Conservation (phyloP, 2,888 invertebrate species). For the Ormyrus labotus region DNA sequence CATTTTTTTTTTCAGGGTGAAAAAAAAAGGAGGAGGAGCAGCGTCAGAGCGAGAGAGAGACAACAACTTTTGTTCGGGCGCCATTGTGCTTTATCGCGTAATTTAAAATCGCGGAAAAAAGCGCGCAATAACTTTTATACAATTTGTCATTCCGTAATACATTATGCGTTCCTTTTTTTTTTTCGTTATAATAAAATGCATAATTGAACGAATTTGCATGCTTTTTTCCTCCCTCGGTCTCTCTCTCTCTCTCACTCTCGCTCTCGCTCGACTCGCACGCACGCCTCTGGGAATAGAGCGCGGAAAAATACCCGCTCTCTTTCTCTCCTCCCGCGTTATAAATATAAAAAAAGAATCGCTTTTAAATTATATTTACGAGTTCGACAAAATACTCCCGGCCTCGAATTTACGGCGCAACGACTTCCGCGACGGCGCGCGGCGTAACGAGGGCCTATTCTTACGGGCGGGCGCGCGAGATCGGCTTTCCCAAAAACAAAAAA, state of each 20-base stretch:
- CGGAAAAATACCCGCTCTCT: background rate
- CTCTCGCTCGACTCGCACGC: background rate
- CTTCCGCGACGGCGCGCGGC: slow-evolving; percentile 26
- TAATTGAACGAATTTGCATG: slow-evolving; percentile 57
- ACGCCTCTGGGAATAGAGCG: slow-evolving; percentile 34
- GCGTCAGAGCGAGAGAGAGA: slow-evolving; percentile 22
- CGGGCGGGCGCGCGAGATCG: background rate
- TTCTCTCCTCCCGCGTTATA: slow-evolving; percentile 24
- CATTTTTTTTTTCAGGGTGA: slow-evolving; percentile 46
- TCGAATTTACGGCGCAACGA: slow-evolving; percentile 41
- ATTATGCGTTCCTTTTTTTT: slow-evolving; percentile 50
- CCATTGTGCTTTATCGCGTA: slow-evolving; percentile 58
- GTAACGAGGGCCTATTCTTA: too few species aligned
- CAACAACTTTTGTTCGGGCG: slow-evolving; percentile 54
- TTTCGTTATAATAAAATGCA: slow-evolving; percentile 50
- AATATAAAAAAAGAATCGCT: slow-evolving; percentile 47
- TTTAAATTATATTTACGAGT: slow-evolving; percentile 51
- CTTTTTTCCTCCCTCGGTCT: slow-evolving; percentile 24
- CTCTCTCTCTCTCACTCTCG: background rate
- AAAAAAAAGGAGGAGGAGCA: background rate
- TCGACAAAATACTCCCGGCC: slow-evolving; percentile 30
- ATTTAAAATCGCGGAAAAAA: slow-evolving; percentile 56
- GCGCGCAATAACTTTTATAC: slow-evolving; percentile 56
- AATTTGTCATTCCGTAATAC: slow-evolving; percentile 57
- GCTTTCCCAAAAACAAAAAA: background rate